These are phyloP conservation scores for Cheilosia soror DNA, from an alignment of 2,888 invertebrate species.

Conservation along the genomic window DNA sequence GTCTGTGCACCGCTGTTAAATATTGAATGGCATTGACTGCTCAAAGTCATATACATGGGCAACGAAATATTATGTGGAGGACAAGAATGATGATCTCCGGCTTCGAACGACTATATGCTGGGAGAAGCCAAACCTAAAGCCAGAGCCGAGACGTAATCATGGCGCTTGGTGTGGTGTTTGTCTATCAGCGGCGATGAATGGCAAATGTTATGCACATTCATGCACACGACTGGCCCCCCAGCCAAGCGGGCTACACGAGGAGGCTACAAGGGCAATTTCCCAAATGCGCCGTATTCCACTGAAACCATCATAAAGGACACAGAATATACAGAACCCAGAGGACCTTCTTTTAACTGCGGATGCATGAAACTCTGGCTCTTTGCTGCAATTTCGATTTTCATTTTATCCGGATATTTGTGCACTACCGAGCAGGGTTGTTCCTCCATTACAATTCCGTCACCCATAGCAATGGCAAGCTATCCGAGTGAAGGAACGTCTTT, in stretches of 20 bases:
- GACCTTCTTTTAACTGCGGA: constrained; percentile 5
- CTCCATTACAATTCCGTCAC: neutral
- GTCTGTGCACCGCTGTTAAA: constrained; percentile 20
- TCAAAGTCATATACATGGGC: constrained; percentile 22
- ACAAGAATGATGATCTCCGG: constrained; percentile 73
- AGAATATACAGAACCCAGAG: constrained; percentile 11
- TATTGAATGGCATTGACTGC: constrained; percentile 33
- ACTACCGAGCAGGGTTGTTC: constrained; percentile 31
- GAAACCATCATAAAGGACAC: neutral
- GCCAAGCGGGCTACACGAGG: constrained; percentile 6
- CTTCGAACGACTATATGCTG: constrained; percentile 59
- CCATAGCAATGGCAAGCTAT: constrained; percentile 1
- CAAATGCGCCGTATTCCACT: constrained; percentile 22
- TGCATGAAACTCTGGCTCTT: constrained; percentile 11
- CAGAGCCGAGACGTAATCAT: constrained; percentile 8
- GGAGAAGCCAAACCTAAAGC: constrained; percentile 4
- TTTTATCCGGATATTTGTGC: constrained; percentile 66
- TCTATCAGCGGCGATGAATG: constrained; percentile 14
- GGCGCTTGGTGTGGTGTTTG: constrained; percentile 14
- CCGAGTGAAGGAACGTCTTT: constrained; percentile 54
- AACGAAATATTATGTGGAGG: constrained; percentile 19
- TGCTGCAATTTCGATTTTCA: constrained; percentile 57
- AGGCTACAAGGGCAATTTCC: constrained; percentile 55
- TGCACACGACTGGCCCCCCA: constrained; percentile 4
- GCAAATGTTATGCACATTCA: constrained; percentile 25